Evolutionary conservation across 35 echinoderm and acorn worm species (phyloP).

Genomic region (Amphiura filiformis): DNA sequence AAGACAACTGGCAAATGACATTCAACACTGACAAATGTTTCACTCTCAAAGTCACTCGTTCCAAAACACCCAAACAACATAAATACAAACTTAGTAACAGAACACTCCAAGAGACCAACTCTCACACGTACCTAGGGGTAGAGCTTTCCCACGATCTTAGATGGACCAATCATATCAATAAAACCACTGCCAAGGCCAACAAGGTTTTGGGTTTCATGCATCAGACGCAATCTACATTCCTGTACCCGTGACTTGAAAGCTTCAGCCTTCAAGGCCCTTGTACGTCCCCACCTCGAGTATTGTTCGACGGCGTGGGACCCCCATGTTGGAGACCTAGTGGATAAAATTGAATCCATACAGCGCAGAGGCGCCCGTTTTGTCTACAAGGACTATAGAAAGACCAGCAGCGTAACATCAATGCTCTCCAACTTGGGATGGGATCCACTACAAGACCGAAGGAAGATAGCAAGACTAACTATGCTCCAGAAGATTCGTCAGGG

Average conservation of each 20-base stretch:
- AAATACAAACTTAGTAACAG: neutral
- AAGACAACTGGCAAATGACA: conserved; percentile 6
- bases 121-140: conserved; percentile 27
- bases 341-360: neutral
- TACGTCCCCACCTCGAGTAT: conserved; percentile 2
- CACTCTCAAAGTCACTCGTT: neutral
- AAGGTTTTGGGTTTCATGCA: conserved; percentile 18
- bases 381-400: conserved; percentile 1
- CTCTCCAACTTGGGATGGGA: neutral
- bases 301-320: conserved; percentile 1
- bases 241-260: neutral
- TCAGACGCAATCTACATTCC: neutral
- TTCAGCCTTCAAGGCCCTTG: neutral
- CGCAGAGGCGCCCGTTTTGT: neutral
- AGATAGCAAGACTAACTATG: neutral
- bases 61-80: conserved; percentile 2
- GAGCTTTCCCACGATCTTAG: neutral
- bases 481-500: neutral
- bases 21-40: neutral
- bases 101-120: conserved; percentile 13
- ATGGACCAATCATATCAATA: conserved; percentile 27
- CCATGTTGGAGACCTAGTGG: neutral
- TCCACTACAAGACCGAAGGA: conserved; percentile 1
- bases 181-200: conserved; percentile 26
- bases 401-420: conserved; percentile 9